Base-by-base conservation (phyloP, 2,113 vertebrate genomes). In the Macaca nemestrina region DNA sequence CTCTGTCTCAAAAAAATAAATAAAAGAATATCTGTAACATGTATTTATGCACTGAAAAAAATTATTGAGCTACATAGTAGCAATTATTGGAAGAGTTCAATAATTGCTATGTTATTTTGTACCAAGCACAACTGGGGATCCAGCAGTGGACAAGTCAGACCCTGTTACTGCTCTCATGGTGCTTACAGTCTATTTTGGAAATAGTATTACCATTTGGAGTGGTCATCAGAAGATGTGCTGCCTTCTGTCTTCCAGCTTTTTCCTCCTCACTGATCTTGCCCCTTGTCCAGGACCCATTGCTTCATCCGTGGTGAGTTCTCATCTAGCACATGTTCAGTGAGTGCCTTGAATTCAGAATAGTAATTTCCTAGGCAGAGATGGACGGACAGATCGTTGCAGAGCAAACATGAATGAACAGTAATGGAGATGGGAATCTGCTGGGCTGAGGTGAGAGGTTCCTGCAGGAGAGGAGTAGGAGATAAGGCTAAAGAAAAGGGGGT, bases 281-380 rank as follows among this genome's bases (percentile, higher is more conserved):
- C 45, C n/a, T 9, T 93, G 48, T 13, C 35, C 11, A 38, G 43
- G 48, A 68, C 25, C 52, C 55, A 87, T 6, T 79, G 22, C 40
- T 30, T 95, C 50, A 86, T 83, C 32, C 48, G 35, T 25, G 45
- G 18, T 38, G 45, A 17, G 10, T 55, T 92, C 10, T 92, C 35
- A 81, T 88, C 52, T 76, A 86, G 78, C 59, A 67, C 72, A 38
- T 70, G 17, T 48, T 83, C 67, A 93, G 10, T 82, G 76, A 91
- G 40, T n/a, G 30, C 61, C 92, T 90, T 89, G 83, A 91, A 59
- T 96, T 94, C 45, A 76, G 85, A 96, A 82, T n/a, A 80, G 45
- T 72, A 76, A 59, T 94, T 91, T 88, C 73, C 72, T 68, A 25
- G 25, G 20, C 67, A 68, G 27, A 93, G 79, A 67, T 68, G 9